These are phyloP conservation scores for Crotalus helleri DNA, from an alignment of 2,113 vertebrate genomes.

Conservation along the genomic window DNA sequence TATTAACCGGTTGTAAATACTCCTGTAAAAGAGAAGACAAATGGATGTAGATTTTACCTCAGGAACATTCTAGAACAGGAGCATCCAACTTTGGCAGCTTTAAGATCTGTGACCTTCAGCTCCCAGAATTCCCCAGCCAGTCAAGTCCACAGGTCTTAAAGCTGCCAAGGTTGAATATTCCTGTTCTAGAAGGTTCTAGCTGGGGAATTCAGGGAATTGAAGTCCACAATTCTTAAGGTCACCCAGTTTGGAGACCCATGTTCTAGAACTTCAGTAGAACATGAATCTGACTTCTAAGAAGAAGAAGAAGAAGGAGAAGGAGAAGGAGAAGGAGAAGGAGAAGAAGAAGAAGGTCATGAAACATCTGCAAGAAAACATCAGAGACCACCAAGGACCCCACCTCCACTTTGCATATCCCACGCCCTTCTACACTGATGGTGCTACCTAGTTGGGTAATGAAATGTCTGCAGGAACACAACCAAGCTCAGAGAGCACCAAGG, in stretches of 20 bases:
- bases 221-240: not conserved
- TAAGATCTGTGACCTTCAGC: not conserved
- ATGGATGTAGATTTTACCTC: not conserved
- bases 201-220: not conserved
- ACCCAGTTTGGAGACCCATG: not conserved
- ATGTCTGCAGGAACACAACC: too few species aligned
- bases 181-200: not conserved
- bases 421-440: too few species aligned
- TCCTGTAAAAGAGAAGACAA: not conserved
- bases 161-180: not conserved
- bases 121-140: not conserved
- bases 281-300: not conserved
- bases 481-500: too few species aligned
- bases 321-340: too few species aligned
- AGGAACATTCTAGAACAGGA: not conserved
- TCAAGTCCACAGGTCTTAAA: not conserved
- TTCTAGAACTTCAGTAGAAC: not conserved
- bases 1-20: not conserved
- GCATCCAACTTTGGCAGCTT: not conserved
- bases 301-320: fast-evolving
- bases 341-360: too few species aligned
- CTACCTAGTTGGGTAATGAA: too few species aligned
- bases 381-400: too few species aligned
- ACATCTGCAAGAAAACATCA: too few species aligned
- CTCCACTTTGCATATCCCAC: too few species aligned